Conservation (phyloP, 1,140 invertebrate genomes). For the Macrostomum lignano region DNA sequence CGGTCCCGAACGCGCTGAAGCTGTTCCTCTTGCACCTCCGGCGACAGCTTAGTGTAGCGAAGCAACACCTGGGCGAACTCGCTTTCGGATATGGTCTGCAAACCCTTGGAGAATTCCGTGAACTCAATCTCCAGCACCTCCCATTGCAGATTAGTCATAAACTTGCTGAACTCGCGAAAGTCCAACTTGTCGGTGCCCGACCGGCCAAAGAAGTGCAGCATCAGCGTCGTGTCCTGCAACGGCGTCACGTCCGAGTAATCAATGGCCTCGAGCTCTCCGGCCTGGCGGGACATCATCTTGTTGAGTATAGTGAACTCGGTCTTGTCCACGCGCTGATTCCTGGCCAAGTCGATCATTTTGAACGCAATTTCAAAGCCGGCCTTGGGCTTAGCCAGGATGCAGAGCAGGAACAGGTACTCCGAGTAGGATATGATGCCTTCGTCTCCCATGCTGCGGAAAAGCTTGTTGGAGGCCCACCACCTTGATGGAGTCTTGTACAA, state of each 20-base stretch:
- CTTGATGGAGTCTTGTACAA: too few species aligned
- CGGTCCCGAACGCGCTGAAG: conserved; percentile 25
- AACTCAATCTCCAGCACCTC: conserved; percentile 92
- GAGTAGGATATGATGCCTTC: too few species aligned
- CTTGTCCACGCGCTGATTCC: too few species aligned
- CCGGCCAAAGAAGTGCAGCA: conserved; percentile 72
- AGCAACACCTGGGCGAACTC: conserved; percentile 83
- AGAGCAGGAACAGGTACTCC: too few species aligned
- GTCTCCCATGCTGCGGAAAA: too few species aligned
- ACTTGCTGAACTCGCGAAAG: conserved; percentile 49
- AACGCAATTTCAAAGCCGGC: conserved; percentile 83
- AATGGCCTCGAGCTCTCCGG: background rate
- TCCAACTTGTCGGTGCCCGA: conserved; percentile 60
- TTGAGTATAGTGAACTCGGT: conserved; percentile 19
- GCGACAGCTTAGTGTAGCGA: conserved; percentile 57
- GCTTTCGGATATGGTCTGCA: conserved; percentile 60
- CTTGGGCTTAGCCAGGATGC: conserved; percentile 44
- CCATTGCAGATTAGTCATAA: conserved; percentile 38
- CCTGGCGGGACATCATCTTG: background rate
- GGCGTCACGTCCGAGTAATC: background rate
- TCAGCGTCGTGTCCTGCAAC: conserved; percentile 51
- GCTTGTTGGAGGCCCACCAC: too few species aligned
- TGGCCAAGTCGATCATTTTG: conserved; percentile 94
- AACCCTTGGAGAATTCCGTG: conserved; percentile 60
- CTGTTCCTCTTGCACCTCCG: conserved; percentile 29